Evolutionary conservation across 1,140 invertebrate genomes (phyloP), one percentile per base, ranked within the genome.

Genomic region (Nasonia vitripennis): DNA sequence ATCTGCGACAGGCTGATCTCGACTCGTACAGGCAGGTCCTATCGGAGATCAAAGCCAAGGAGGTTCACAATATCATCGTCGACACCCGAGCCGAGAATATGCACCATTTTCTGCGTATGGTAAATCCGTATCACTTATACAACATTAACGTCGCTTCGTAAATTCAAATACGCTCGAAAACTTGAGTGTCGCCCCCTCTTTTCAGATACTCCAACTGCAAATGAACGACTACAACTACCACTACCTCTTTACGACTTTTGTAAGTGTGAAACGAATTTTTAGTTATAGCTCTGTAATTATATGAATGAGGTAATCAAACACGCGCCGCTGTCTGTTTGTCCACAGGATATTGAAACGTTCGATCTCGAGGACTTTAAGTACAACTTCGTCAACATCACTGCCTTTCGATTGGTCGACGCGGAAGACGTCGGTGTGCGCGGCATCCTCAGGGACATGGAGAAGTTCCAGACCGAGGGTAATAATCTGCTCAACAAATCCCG

Each of bases 151-250:
- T 51, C 48, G 14, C 11, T 17, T 17, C 12, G 48, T 1, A 51
- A 17, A 51, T 45, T 45, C 11, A 7, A 45, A 45, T 45, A 7
- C 6, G 6, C 55, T 62, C 2, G 14, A 51, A 51, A 51, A 2
- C 4, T 62, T 62, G 4, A 62, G 6, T n/a, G 20, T n/a, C 12
- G 3, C 6, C 94, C 91, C 68, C 2, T 37, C 1, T 74, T 92
- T 93, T 27, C 91, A 95, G 95, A 95, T 95, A 86, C 89, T 96
- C 27, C 94, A 95, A 89, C 91, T 95, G 14, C 94, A 95, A 92
- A 95, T 96, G 95, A 95, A 95, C 86, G 95, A 96, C 89, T 96
- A 95, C 93, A 95, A 95, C 88, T 96, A 96, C 89, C 95, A 96
- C 90, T 96, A 96, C 91, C 93, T 96, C 78, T 95, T 96, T 87